Percentiles rank a stretch among this genome's conserved stretches.
phyloP scores from a whole-genome alignment of 2,113 vertebrate species.

The Sceloporus undulatus region DNA sequence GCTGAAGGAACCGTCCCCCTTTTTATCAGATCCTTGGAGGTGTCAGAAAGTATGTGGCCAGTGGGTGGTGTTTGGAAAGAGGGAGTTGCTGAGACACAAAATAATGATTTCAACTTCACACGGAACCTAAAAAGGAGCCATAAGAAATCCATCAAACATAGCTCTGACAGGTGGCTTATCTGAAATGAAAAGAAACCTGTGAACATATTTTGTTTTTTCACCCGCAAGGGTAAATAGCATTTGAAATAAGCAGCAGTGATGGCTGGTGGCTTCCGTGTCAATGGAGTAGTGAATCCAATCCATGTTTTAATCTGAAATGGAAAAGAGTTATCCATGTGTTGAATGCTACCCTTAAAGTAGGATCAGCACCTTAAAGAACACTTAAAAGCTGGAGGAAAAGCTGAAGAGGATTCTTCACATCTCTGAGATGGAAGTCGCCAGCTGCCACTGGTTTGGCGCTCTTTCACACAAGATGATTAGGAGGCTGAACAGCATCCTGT shows the following conservation, averaged over 20 bases:
- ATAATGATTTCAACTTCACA: constrained; percentile 52
- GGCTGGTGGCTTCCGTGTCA: too few species aligned
- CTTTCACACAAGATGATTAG: too few species aligned
- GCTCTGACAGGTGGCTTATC: neutral
- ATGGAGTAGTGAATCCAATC: too few species aligned
- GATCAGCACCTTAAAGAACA: too few species aligned
- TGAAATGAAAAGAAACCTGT: constrained; percentile 4
- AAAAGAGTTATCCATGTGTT: too few species aligned
- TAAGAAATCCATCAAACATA: neutral
- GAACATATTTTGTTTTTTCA: neutral
- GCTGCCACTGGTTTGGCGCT: too few species aligned
- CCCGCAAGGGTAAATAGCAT: neutral
- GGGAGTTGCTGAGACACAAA: constrained; percentile 52
- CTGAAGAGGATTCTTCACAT: neutral
- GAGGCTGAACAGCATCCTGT: too few species aligned
- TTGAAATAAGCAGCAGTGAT: too few species aligned
- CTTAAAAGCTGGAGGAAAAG: neutral
- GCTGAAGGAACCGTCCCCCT: constrained; percentile 52
- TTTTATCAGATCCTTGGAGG: constrained; percentile 66
- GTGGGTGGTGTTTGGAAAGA: constrained; percentile 68
- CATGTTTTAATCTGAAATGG: too few species aligned
- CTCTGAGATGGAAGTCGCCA: too few species aligned
- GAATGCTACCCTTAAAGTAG: too few species aligned
- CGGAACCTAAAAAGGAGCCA: constrained; percentile 33
- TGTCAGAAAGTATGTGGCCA: constrained; percentile 64